These are phyloP conservation scores for Sceliomorpha sp. DNA, from an alignment of 2,888 invertebrate genomes.

Conservation along the genomic window DNA sequence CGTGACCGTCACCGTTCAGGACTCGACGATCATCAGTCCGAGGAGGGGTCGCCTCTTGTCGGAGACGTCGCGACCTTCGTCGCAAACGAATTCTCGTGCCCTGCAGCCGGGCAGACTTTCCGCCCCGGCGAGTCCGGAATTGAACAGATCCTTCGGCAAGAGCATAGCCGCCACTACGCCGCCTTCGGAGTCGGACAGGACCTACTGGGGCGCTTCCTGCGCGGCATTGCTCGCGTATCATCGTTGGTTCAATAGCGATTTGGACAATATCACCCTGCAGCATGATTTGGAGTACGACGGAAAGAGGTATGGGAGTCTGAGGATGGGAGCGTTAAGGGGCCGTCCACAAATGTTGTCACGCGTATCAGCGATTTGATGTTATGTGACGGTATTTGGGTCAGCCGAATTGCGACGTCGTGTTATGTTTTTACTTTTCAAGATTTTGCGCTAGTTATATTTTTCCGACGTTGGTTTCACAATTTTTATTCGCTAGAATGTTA, in stretches of 20 bases:
- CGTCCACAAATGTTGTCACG: too few species aligned
- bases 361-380: too few species aligned
- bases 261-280: conserved; percentile 67
- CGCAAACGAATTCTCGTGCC: conserved; percentile 74
- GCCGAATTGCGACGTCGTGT: too few species aligned
- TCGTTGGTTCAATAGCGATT: conserved; percentile 81
- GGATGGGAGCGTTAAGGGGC: too few species aligned
- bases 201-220: conserved; percentile 76
- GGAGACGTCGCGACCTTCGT: conserved; percentile 82
- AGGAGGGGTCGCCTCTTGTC: conserved; percentile 81
- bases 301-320: conserved; percentile 73
- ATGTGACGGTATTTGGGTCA: too few species aligned
- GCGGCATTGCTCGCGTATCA: conserved; percentile 76
- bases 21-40: conserved; percentile 81
- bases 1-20: conserved; percentile 84
- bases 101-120: conserved; percentile 72
- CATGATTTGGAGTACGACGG: conserved; percentile 72
- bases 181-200: conserved; percentile 67
- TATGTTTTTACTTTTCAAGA: too few species aligned
- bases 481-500: too few species aligned
- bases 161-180: conserved; percentile 57
- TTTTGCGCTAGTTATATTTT: too few species aligned
- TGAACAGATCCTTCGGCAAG: conserved; percentile 74
- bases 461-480: too few species aligned
- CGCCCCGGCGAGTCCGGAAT: conserved; percentile 76